phyloP scores from a whole-genome alignment of 2,888 invertebrate species.

The Syrphus vitripennis region DNA sequence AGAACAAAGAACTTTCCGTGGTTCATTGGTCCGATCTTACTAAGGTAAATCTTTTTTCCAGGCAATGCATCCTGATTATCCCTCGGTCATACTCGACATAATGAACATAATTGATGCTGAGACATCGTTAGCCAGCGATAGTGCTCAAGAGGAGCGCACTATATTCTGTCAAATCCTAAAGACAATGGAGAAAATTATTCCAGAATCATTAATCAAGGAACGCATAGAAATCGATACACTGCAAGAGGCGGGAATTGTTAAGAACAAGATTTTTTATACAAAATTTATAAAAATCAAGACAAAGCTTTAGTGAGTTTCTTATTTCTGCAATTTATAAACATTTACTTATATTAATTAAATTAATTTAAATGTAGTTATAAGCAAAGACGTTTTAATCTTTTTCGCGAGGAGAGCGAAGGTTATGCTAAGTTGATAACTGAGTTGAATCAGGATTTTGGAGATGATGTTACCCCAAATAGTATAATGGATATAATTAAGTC shows the following conservation, averaged over 20 bases:
- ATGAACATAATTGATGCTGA: conserved; percentile 93
- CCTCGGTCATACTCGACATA: conserved; percentile 92
- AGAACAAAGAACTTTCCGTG: conserved; percentile 77
- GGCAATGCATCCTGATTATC: conserved; percentile 89
- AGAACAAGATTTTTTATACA: conserved; percentile 94
- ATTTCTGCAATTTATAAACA: neutral
- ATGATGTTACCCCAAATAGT: conserved; percentile 83
- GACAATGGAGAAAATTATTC: conserved; percentile 90
- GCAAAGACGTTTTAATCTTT: conserved; percentile 98
- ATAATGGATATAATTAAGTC: conserved; percentile 95
- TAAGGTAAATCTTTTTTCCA: conserved; percentile 80
- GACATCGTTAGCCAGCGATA: conserved; percentile 84
- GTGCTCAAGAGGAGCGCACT: conserved; percentile 87
- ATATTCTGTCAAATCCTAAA: conserved; percentile 90
- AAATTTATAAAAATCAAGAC: conserved; percentile 99
- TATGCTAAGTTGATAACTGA: conserved; percentile 98
- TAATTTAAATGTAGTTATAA: conserved; percentile 89
- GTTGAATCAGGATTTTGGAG: conserved; percentile 89
- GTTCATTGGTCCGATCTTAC: too few species aligned
- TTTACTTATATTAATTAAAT: neutral
- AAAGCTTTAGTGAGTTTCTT: conserved; percentile 94
- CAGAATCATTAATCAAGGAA: conserved; percentile 94
- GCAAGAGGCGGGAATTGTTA: conserved; percentile 94
- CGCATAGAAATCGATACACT: conserved; percentile 96
- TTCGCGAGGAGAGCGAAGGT: conserved; percentile 99